A percentile compares a stretch with the other conserved stretches of the same genome.
These are phyloP conservation scores for Polymixis flavicincta DNA, from an alignment of 2,888 invertebrate genomes.

Conservation along the genomic window DNA sequence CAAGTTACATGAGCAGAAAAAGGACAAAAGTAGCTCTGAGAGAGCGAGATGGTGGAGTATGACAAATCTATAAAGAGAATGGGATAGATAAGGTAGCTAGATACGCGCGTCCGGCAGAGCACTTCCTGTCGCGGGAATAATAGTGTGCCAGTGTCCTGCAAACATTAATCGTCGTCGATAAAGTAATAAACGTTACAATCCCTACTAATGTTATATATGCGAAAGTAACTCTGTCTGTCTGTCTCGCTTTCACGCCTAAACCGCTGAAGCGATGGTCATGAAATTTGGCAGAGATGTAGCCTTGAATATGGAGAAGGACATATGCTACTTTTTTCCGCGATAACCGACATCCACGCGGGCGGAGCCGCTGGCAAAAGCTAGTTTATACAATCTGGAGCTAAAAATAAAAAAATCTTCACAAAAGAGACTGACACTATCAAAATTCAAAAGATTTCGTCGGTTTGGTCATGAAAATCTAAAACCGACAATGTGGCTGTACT, in stretches of 20 bases:
- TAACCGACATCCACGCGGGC: too few species aligned
- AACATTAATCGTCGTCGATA: conserved; percentile 65
- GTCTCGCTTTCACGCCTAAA: too few species aligned
- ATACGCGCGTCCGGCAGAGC: conserved; percentile 86
- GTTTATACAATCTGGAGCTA: conserved; percentile 38
- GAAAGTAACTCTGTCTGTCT: too few species aligned
- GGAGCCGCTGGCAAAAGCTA: too few species aligned
- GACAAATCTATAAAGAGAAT: conserved; percentile 82
- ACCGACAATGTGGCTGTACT: not conserved
- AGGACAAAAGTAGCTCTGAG: conserved; percentile 72
- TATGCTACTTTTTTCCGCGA: too few species aligned
- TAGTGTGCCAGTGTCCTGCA: conserved; percentile 73
- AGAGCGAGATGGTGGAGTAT: conserved; percentile 79
- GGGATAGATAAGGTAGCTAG: conserved; percentile 88
- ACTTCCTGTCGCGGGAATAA: conserved; percentile 82
- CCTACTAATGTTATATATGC: too few species aligned
- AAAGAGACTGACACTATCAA: not conserved
- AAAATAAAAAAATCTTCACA: conserved; percentile 2
- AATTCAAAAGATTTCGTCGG: not conserved
- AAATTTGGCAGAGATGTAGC: too few species aligned
- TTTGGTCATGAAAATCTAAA: not conserved
- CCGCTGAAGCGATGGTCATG: too few species aligned
- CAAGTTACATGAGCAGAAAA: conserved; percentile 70
- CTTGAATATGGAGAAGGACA: too few species aligned
- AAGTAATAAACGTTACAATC: conserved; percentile 50